A percentile compares a stretch with the other conserved stretches of the same genome.
phyloP scores from a whole-genome alignment of 2,113 vertebrate genomes.

The Scomber japonicus region DNA sequence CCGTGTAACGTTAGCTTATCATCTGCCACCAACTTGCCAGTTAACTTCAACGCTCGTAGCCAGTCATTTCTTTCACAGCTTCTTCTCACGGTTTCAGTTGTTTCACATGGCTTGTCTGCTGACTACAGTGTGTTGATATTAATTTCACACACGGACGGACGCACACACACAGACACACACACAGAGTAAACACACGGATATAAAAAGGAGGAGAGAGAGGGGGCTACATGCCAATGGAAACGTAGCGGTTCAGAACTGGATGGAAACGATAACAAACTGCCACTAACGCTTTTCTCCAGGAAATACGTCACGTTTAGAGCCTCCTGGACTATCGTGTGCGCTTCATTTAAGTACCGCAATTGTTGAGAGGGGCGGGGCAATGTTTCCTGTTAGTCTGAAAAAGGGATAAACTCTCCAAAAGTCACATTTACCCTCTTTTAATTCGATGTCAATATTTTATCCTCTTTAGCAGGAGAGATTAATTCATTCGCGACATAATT shows the following conservation, averaged over 20 bases:
- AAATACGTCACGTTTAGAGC: constrained; percentile 83
- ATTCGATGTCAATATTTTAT: rapidly evolving
- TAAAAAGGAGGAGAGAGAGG: neutral
- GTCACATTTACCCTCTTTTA: neutral
- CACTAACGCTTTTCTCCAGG: constrained; percentile 78
- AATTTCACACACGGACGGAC: neutral
- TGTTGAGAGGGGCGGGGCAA: constrained; percentile 28
- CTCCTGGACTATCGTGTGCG: constrained; percentile 28
- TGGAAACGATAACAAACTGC: constrained; percentile 77
- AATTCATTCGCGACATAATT: neutral
- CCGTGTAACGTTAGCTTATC: constrained; percentile 7
- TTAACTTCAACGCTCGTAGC: constrained; percentile 51
- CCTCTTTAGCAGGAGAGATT: neutral
- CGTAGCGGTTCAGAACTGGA: constrained; percentile 48
- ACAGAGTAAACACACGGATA: constrained; percentile 7
- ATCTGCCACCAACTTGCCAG: constrained; percentile 55
- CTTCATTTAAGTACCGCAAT: constrained; percentile 28
- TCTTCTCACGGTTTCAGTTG: constrained; percentile 5
- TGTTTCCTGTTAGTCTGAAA: neutral
- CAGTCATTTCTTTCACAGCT: neutral
- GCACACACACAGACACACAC: neutral
- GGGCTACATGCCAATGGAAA: constrained; percentile 8
- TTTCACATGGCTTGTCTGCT: neutral
- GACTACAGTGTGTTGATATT: neutral
- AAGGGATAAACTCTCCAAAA: neutral